Evolutionary conservation across 2,888 invertebrate species (phyloP).

Genomic region (Cetonia aurata): DNA sequence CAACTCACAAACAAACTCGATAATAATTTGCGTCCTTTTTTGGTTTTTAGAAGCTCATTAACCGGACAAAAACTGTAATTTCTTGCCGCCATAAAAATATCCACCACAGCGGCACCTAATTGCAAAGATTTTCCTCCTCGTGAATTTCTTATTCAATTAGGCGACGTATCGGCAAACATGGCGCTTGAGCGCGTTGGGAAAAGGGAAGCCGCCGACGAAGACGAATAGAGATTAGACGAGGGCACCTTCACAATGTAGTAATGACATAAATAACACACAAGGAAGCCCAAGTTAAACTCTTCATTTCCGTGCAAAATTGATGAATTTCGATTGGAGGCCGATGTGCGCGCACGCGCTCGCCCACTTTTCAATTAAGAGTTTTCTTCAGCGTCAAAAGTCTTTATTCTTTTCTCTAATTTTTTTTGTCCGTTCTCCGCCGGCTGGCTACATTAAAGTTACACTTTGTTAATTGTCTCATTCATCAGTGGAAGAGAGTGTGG

Average conservation of each 20-base stretch:
- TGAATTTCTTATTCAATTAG: slow-evolving; percentile 18
- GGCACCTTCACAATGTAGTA: slow-evolving; percentile 9
- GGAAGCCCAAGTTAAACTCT: slow-evolving; percentile 22
- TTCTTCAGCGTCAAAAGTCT: slow-evolving; percentile 54
- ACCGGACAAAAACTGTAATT: background rate
- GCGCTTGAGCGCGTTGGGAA: background rate
- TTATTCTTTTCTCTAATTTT: slow-evolving; percentile 47
- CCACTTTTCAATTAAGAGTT: slow-evolving; percentile 47
- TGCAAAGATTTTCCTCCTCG: slow-evolving; percentile 4
- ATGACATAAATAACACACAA: slow-evolving; percentile 25
- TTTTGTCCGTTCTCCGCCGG: slow-evolving; percentile 26
- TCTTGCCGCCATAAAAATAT: too few species aligned
- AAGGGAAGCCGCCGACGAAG: background rate
- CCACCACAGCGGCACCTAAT: background rate
- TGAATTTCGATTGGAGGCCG: slow-evolving; percentile 32
- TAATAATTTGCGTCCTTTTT: too few species aligned
- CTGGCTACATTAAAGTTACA: slow-evolving; percentile 57
- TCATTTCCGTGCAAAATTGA: slow-evolving; percentile 29
- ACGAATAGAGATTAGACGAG: background rate
- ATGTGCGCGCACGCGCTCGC: background rate
- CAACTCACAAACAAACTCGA: too few species aligned
- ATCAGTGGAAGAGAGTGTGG: slow-evolving; percentile 49
- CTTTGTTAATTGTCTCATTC: slow-evolving; percentile 58
- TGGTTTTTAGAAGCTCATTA: background rate
- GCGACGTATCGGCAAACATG: slow-evolving; percentile 11